Evolutionary conservation across 2,888 invertebrate genomes (phyloP), one percentile per base, ranked within the genome.

Genomic region (Andrena marginata): DNA sequence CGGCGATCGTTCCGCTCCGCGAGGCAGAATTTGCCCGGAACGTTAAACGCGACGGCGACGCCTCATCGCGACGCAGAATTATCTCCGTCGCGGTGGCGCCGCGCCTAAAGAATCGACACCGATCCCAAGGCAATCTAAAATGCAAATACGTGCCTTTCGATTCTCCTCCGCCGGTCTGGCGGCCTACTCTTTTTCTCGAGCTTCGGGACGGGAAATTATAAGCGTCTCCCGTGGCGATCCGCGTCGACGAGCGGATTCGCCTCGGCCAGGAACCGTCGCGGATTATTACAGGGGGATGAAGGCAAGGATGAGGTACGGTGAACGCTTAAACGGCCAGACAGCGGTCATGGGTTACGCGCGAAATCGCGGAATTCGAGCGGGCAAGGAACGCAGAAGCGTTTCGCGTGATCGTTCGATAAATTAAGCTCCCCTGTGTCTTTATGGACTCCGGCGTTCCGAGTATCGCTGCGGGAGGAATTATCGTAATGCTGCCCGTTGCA

Each of bases 51-150:
- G 10, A 31, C 31, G 65, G 65, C 68, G 71, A 68, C 74, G 67
- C 62, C 73, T 73, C 72, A 4, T 59, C 69, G 49, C 2, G 54
- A 26, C 56, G 33, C 35, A 35, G 62, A 79, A 70, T 82, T 63
- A 82, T 82, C 72, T 3, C 54, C 65, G 56, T 64, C 65, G 35
- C 33, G 23, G 23, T 23, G 10, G 35, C 31, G 1, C 13, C 16
- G 51, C 23, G 70, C 84, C 13, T 54, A 77, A 85, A 85, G 83
- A 84, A 86, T 85, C 80, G 74, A 78, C 71, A 63, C 82, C 62
- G 77, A 82, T 87, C 86, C 82, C 72, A 48, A 72, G 81, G 83
- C 86, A 87, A 90, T 90, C 87, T 87, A 84, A 89, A 85, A 89
- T 87, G 87, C 85, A 87, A 89, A 90, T 87, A 87, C 56, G 64